These are phyloP conservation scores for Echinometra lucunter DNA, from an alignment of 53 echinoderm and acorn worm genomes.

Conservation along the genomic window DNA sequence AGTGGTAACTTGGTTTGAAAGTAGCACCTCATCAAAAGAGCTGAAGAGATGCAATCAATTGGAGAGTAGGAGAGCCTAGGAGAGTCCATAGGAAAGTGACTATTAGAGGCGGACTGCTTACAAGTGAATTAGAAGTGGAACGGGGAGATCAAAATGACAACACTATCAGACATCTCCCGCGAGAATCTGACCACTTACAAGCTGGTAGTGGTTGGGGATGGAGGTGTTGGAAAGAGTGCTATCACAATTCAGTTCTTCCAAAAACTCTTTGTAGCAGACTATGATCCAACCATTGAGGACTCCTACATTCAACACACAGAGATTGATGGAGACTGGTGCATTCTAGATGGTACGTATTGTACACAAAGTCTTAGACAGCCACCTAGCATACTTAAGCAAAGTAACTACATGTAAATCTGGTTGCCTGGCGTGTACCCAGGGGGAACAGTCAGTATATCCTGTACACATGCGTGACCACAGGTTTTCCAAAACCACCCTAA, in stretches of 20 bases:
- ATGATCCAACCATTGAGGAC: conserved; percentile 86
- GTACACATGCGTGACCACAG: no score
- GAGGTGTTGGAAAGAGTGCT: conserved; percentile 86
- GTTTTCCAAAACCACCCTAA: no score
- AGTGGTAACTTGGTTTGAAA: neutral
- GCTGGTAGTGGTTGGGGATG: conserved; percentile 85
- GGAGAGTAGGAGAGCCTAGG: neutral
- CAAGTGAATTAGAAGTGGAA: neutral
- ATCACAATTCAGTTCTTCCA: conserved; percentile 91
- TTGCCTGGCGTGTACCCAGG: no score
- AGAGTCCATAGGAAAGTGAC: neutral
- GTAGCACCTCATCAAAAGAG: neutral
- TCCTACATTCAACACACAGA: conserved; percentile 88
- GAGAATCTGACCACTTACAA: conserved; percentile 83
- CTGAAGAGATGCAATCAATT: neutral
- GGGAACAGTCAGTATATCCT: no score
- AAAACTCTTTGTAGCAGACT: conserved; percentile 84
- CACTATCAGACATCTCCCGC: conserved; percentile 78
- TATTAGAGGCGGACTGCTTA: neutral
- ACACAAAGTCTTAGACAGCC: no score
- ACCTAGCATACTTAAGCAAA: no score
- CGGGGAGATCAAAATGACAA: conserved; percentile 51
- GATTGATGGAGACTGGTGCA: conserved; percentile 85
- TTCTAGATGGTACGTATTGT: conserved; percentile 77
- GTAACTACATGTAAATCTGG: no score